Evolutionary conservation across 2,113 vertebrate genomes (phyloP), one percentile per base, ranked within the genome.

Genomic region (Gasterosteus nipponicus): DNA sequence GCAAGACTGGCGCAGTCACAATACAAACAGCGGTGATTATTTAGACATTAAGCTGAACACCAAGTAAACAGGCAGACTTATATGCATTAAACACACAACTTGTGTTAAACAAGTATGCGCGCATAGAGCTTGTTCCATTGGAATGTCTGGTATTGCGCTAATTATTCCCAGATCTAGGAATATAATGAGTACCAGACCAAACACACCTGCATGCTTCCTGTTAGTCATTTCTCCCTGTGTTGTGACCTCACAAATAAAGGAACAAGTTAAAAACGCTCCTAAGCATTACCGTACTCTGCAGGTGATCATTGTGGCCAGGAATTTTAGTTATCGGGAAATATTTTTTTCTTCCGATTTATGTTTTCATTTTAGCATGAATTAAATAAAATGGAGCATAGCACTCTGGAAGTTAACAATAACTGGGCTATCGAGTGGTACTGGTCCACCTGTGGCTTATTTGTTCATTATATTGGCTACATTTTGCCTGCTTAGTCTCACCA

Each of bases 181-280:
- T 77, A 57, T 84, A 89, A 89, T 81, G 74, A 81, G 49, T 61
- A 73, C 54, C 88, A 89, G 86, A 77, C 58, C 57, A n/a, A 49
- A 41, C 62, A 71, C 59, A 61, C 47, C 53, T 53, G n/a, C 11
- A 1, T 38, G 53, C 51, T 63, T 69, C 72, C 77, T 9, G 22
- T 12, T 31, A 33, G 54, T 56, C 63, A 44, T 33, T 73, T 66
- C 41, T 56, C 76, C 69, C 60, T 12, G 15, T 46, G 38, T 49
- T 62, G 39, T 69, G 73, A 61, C 61, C 49, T 75, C 74, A 29
- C n/a, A 77, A 33, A 72, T 11, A 53, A 14, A 46, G 42, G 54
- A 47, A 31, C 53, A 57, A 47, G 63, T 78, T 73, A 6, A 68
- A 75, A 22, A 68, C n/a, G 9, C 22, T 35, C 31, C 14, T 44